A percentile compares a stretch with the other conserved stretches of the same genome.
Evolutionary conservation across 2,888 invertebrate species (phyloP).

Genomic region (Oscheius sp.): DNA sequence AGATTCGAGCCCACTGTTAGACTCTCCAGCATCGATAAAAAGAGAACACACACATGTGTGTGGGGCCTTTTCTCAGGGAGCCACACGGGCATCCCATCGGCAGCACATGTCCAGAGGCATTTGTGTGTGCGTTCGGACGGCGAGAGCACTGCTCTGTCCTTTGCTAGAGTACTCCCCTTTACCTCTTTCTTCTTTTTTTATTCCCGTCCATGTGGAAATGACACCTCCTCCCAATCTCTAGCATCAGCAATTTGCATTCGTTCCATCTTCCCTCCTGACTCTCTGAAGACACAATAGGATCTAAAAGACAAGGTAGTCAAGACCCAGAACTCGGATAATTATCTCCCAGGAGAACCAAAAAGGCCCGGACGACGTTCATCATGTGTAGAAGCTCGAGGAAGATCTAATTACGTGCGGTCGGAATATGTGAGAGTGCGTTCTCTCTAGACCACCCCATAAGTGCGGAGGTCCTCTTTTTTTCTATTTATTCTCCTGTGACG

Average conservation of each 20-base stretch:
- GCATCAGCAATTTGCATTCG: too few relatives aligned
- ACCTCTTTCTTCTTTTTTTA: slow-evolving; percentile 5
- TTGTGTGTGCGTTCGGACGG: neutral
- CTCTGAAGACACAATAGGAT: too few relatives aligned
- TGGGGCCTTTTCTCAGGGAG: slow-evolving; percentile 14
- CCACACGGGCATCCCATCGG: neutral
- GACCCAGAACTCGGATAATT: too few relatives aligned
- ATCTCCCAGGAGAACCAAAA: neutral
- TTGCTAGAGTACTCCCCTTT: slow-evolving; percentile 19
- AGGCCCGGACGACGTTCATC: slow-evolving; percentile 9
- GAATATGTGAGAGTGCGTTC: slow-evolving; percentile 6
- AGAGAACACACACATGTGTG: neutral
- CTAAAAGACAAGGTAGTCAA: too few relatives aligned
- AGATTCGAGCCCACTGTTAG: too few relatives aligned
- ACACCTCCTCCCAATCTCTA: too few relatives aligned
- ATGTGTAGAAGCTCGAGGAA: neutral
- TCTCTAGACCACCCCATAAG: slow-evolving; percentile 1
- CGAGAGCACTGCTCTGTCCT: neutral
- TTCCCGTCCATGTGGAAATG: neutral
- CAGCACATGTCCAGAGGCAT: slow-evolving; percentile 5
- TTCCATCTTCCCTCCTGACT: too few relatives aligned
- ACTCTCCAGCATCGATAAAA: neutral
- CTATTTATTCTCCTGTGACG: slow-evolving; percentile 32
- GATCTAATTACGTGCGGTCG: slow-evolving; percentile 23
- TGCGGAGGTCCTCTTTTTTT: slow-evolving; percentile 10